Evolutionary conservation across 2,888 invertebrate species (phyloP).

Genomic region (Ennomos quercinarius): DNA sequence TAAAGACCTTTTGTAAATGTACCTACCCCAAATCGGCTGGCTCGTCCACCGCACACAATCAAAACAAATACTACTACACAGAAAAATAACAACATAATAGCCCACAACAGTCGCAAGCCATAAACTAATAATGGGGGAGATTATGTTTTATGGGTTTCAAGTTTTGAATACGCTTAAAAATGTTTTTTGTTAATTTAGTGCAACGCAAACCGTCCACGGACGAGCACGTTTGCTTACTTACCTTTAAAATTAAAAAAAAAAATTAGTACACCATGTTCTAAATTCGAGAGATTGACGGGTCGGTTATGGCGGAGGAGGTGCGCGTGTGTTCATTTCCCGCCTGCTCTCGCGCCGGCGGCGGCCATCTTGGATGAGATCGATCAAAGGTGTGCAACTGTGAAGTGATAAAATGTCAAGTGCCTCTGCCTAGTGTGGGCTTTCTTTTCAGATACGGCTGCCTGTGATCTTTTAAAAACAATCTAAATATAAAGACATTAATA

Average conservation of each 20-base stretch:
- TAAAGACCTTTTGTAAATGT: constrained; percentile 42
- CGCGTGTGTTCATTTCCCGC: constrained; percentile 76
- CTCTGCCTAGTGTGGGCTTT: constrained; percentile 18
- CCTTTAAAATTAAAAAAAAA: constrained; percentile 27
- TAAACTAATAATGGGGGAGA: constrained; percentile 85
- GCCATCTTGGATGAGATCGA: constrained; percentile 84
- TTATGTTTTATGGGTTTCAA: constrained; percentile 81
- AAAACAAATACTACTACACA: constrained; percentile 78
- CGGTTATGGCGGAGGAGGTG: constrained; percentile 68
- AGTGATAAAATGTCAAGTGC: constrained; percentile 66
- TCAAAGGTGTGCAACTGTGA: constrained; percentile 82
- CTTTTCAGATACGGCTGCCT: not conserved
- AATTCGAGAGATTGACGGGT: constrained; percentile 70
- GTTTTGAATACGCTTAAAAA: constrained; percentile 77
- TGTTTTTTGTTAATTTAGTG: constrained; percentile 79
- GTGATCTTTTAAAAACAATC: constrained; percentile 17
- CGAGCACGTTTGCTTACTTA: constrained; percentile 63
- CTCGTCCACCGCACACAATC: constrained; percentile 73
- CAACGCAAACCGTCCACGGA: constrained; percentile 68
- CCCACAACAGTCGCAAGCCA: constrained; percentile 78
- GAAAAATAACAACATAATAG: constrained; percentile 81
- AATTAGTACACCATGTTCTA: constrained; percentile 49
- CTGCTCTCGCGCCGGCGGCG: constrained; percentile 67
- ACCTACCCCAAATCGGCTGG: constrained; percentile 71
- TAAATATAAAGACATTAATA: constrained; percentile 7